Evolutionary conservation across 2,113 vertebrate genomes (phyloP).

Genomic region (Tyto alba): DNA sequence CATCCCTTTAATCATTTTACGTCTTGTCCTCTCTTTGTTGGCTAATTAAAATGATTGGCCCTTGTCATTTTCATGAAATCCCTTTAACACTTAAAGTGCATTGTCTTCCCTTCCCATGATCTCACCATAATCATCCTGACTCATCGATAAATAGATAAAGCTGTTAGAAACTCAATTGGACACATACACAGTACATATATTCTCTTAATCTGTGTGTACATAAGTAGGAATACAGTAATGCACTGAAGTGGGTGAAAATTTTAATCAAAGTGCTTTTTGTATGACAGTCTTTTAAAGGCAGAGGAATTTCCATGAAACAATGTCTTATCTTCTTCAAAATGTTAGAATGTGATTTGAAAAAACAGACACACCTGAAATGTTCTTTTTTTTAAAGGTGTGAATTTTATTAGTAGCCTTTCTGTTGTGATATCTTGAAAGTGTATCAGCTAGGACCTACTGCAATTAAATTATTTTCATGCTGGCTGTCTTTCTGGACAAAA

Average conservation of each 20-base stretch:
- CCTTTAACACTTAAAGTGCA: background rate
- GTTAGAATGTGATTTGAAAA: background rate
- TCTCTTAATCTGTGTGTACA: background rate
- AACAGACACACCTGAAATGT: background rate
- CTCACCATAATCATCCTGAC: background rate
- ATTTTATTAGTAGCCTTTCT: background rate
- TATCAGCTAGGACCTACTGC: background rate
- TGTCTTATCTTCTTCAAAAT: background rate
- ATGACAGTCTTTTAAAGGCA: background rate
- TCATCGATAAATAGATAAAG: background rate
- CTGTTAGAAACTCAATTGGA: background rate
- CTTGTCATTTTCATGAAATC: background rate
- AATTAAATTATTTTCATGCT: background rate
- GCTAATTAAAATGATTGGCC: background rate
- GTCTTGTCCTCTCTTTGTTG: slow-evolving; percentile 1
- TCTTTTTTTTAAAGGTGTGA: background rate
- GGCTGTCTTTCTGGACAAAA: background rate
- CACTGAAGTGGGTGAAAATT: background rate
- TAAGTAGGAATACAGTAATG: background rate
- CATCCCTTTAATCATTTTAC: background rate
- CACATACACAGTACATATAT: background rate
- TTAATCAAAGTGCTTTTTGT: background rate
- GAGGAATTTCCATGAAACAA: background rate
- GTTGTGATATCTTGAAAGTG: background rate
- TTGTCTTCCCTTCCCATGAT: background rate